Evolutionary conservation across 2,888 invertebrate species (phyloP).

Genomic region (Norana najaformis): DNA sequence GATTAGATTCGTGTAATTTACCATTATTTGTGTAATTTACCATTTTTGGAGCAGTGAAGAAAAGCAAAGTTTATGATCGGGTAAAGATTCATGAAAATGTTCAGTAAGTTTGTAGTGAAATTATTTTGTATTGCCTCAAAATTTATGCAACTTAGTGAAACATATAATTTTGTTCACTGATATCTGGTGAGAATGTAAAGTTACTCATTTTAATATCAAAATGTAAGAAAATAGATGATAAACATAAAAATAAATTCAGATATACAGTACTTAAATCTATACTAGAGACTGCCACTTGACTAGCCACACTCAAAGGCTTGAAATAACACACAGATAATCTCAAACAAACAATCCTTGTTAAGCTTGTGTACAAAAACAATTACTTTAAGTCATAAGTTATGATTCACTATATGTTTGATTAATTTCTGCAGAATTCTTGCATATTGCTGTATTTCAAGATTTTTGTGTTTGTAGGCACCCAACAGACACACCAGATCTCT

Average conservation of each 20-base stretch:
- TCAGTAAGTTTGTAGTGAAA: background rate
- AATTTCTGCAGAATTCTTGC: background rate
- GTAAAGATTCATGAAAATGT: background rate
- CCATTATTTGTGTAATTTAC: background rate
- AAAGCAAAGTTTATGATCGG: background rate
- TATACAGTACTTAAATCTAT: background rate
- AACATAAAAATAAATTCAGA: background rate
- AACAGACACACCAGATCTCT: conserved; percentile 46
- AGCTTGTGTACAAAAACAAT: too few species aligned
- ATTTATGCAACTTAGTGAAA: background rate
- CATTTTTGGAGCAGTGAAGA: background rate
- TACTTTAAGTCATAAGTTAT: too few species aligned
- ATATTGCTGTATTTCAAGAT: background rate
- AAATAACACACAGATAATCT: background rate
- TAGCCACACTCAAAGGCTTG: background rate
- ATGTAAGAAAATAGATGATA: background rate
- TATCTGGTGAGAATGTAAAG: background rate
- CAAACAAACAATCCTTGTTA: background rate
- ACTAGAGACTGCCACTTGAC: background rate
- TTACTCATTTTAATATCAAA: background rate
- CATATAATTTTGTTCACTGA: background rate
- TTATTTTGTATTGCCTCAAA: background rate
- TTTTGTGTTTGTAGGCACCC: conserved; percentile 2
- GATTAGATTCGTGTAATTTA: too few species aligned
- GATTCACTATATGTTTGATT: background rate